Conservation (phyloP, 2,113 vertebrate species). For the Rhinoptilus africanus region DNA sequence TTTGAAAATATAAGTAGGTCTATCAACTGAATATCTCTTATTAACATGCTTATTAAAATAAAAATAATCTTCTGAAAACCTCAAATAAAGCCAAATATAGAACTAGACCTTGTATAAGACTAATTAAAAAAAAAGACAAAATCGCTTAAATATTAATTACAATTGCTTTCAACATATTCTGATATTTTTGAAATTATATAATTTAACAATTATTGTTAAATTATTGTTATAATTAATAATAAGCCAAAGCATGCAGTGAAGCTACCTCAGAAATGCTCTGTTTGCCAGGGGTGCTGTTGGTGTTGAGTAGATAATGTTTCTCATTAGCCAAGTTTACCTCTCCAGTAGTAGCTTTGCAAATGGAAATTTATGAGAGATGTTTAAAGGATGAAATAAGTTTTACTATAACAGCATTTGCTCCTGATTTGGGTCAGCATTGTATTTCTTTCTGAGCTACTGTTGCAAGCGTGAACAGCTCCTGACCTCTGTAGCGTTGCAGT, state of each 20-base stretch:
- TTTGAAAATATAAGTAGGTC: neutral
- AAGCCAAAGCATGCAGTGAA: neutral
- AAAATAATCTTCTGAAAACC: neutral
- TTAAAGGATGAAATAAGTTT: neutral
- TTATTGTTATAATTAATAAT: neutral
- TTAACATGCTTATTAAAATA: neutral
- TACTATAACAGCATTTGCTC: neutral
- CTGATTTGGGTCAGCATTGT: neutral
- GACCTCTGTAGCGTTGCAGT: neutral
- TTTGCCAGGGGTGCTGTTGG: rapidly evolving
- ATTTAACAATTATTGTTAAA: neutral
- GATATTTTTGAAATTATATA: neutral
- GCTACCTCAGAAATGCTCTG: neutral
- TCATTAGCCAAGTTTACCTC: neutral
- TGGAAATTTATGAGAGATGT: neutral
- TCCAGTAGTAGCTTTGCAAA: neutral
- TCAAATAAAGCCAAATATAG: neutral
- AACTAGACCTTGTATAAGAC: neutral
- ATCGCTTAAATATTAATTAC: neutral
- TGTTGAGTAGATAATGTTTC: neutral
- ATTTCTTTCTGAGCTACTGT: neutral
- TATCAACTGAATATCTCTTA: neutral
- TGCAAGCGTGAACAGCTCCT: neutral
- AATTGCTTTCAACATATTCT: neutral
- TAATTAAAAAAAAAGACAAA: neutral